Base-by-base conservation (phyloP, 2,797 vertebrate genomes). In the Monodelphis domestica region DNA sequence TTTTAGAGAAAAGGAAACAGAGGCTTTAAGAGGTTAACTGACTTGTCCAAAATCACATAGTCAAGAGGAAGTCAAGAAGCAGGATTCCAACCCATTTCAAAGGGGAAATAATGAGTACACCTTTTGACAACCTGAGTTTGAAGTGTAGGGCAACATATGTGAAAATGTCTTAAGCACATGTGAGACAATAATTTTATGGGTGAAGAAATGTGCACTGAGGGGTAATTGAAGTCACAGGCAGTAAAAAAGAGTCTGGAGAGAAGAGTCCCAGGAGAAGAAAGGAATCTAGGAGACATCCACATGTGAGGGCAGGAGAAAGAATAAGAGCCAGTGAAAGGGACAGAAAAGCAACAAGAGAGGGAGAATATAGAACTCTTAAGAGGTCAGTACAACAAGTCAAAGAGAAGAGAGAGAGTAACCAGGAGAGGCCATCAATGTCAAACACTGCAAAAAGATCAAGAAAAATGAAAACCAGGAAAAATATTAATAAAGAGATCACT, bases 1-100 rank as follows among this genome's bases (percentile, higher is more conserved):
- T 91, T 93, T 95, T 70, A 92, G 53, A 89, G 14, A 1, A 50
- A 84, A 51, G 63, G 45, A 89, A 87, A 88, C 84, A 29, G 52
- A 95, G 33, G n/a, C 54, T 59, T 95, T 45, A 24, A 53, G n/a
- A 24, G 59, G 51, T n/a, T 90, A 29, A n/a, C n/a, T n/a, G n/a
- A n/a, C n/a, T 29, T 30, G 30, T 59, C 52, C 87, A 88, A 89
- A 90, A 78, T 53, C n/a, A 45, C 3, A 1, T 21, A 45, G n/a
- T 78, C 59, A 63, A 15, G n/a, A n/a, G 24, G 5, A n/a, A 14
- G n/a, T 45, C 63, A 45, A 78, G 63, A 45, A 78, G n/a, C 63
- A 78, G 63, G n/a, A 78, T 78, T 45, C n/a, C n/a, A 78, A 24
- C 6, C 6, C n/a, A 78, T 78, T 45, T 24, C n/a, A 78, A 7